Percentiles rank a stretch among this genome's conserved stretches.
Evolutionary conservation across 2,888 invertebrate species (phyloP).

Genomic region (Plutella xylostella): DNA sequence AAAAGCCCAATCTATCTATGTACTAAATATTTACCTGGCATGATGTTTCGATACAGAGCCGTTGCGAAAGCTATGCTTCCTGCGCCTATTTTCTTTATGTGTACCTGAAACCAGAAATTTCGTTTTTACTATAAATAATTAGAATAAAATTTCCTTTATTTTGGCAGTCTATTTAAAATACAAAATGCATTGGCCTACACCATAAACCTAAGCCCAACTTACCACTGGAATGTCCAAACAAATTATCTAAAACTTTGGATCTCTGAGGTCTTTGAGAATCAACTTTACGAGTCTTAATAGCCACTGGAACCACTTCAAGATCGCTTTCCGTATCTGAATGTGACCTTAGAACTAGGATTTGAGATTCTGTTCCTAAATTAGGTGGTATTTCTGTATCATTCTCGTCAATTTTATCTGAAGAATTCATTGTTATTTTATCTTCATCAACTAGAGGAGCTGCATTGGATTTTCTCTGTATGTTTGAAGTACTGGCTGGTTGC

Average conservation of each 20-base stretch:
- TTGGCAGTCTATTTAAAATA: background rate
- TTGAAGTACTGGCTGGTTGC: too few species aligned
- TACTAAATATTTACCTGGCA: too few species aligned
- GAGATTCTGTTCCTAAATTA: background rate
- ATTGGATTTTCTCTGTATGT: conserved; percentile 19
- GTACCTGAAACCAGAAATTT: background rate
- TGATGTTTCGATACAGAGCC: too few species aligned
- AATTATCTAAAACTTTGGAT: conserved; percentile 36
- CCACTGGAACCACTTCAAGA: conserved; percentile 8
- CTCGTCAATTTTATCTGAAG: background rate
- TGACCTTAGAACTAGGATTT: conserved; percentile 30
- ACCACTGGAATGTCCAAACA: conserved; percentile 55
- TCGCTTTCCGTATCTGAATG: conserved; percentile 32
- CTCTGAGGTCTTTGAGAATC: conserved; percentile 26
- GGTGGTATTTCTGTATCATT: background rate
- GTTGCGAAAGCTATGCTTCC: background rate
- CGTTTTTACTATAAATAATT: background rate
- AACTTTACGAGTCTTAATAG: conserved; percentile 15
- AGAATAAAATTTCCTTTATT: background rate
- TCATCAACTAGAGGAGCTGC: too few species aligned
- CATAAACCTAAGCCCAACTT: conserved; percentile 26
- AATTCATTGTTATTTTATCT: conserved; percentile 6
- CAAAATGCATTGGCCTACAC: background rate
- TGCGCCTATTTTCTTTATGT: background rate
- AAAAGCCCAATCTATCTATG: too few species aligned